Base-by-base conservation (phyloP, 2,113 vertebrate genomes). In the Epinephelus cyanopodus region DNA sequence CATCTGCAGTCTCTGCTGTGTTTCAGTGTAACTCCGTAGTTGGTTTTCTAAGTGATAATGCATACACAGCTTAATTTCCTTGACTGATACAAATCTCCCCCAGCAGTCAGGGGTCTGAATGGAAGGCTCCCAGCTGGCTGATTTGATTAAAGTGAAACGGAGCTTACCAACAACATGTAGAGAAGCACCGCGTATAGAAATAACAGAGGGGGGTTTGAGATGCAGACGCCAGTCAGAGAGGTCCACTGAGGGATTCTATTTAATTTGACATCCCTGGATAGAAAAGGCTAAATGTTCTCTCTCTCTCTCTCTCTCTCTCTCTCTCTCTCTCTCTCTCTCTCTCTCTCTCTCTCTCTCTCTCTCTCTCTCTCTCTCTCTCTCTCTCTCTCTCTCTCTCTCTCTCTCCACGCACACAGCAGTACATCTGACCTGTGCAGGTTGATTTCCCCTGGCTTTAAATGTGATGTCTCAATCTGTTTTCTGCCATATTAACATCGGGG, bases 391-490 rank as follows among this genome's bases (percentile, higher is more conserved):
- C 54, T 62, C 39, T 27, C 29, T 29, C 29, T 4, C 29, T 29
- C 29, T 29, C 29, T 3, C 29, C 2, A 54, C 71, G 27, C 62
- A 54, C 75, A 42, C 52, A 76, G 27, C 63, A 47, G 65, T 70
- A 52, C 53, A 53, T 82, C 74, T 87, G 89, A 89, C 92, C 86
- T 89, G 79, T 74, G 68, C 70, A 81, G 74, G 83, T 77, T 93
- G 92, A 90, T 93, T 92, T 92, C 87, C 90, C 87, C 77, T 82
- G 86, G 84, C 88, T 92, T 90, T 60, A 80, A 47, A 65, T 80
- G 83, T 86, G 87, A 92, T 73, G 87, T 91, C 87, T 93, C 90
- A 93, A 93, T 92, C 92, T 90, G 84, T 92, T 93, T 90, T 84
- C 86, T 90, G 88, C 74, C 88, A 85, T 86, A 93, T 91, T 92